phyloP scores from a whole-genome alignment of 1,140 invertebrate genomes.

The Tetraneura akinire region DNA sequence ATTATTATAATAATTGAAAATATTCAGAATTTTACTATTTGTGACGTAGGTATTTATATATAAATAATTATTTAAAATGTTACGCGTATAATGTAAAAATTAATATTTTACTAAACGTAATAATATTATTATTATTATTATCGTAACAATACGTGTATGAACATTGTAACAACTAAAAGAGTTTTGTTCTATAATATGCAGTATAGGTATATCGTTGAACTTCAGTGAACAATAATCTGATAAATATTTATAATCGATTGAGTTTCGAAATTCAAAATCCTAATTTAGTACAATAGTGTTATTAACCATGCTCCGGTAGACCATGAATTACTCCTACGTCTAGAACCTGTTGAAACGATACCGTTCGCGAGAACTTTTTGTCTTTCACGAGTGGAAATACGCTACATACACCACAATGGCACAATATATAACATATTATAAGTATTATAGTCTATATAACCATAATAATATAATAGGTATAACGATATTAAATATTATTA shows the following conservation, averaged over 20 bases:
- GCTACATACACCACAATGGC: no score
- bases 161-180: no score
- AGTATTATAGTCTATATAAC: no score
- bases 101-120: not conserved
- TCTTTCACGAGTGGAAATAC: slow-evolving; percentile 8
- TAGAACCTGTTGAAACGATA: not conserved
- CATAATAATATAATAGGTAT: not conserved
- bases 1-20: no score
- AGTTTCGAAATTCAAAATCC: not conserved
- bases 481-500: not conserved
- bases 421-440: no score
- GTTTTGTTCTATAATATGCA: no score
- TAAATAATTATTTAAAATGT: not conserved
- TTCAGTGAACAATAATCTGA: not conserved
- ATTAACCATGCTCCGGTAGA: not conserved
- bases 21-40: no score
- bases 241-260: slow-evolving; percentile 7
- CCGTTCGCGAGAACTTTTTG: not conserved
- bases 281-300: not conserved
- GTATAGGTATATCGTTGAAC: not conserved
- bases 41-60: no score
- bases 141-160: not conserved
- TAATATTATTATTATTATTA: no score
- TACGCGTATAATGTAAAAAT: not conserved
- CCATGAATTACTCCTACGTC: not conserved